These are phyloP conservation scores for Frieseomelitta varia DNA, from an alignment of 1,140 invertebrate genomes.

Conservation along the genomic window DNA sequence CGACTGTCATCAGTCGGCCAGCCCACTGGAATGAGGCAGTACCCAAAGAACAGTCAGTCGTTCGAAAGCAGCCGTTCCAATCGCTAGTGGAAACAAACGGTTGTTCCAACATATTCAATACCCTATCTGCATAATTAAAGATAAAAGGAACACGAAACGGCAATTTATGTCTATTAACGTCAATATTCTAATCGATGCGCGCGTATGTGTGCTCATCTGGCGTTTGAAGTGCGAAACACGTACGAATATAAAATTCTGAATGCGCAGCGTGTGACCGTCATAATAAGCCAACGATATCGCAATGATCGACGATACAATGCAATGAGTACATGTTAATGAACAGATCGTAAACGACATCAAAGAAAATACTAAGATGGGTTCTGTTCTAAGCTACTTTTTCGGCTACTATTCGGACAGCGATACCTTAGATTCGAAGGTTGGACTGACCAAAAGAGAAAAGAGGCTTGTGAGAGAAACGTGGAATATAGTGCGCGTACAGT, in stretches of 20 bases:
- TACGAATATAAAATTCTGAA: not conserved
- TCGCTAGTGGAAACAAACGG: not conserved
- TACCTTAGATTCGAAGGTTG: constrained; percentile 55
- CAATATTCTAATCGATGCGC: not conserved
- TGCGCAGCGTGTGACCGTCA: not conserved
- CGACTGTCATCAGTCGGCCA: not conserved
- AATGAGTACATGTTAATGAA: not conserved
- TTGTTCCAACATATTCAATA: not conserved
- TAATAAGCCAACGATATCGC: not conserved
- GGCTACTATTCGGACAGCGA: not conserved
- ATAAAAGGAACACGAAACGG: not conserved
- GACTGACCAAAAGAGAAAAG: constrained; percentile 80
- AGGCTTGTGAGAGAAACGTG: constrained; percentile 80
- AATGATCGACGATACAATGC: not conserved
- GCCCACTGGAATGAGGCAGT: not conserved
- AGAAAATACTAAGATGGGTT: not conserved
- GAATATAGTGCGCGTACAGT: constrained; percentile 80
- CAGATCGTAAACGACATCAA: not conserved
- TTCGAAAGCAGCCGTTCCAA: not conserved
- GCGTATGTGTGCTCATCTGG: not conserved
- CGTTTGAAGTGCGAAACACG: not conserved
- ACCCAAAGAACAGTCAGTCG: not conserved
- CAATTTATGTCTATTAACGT: not conserved
- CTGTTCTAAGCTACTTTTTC: not conserved
- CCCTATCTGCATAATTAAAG: not conserved